Evolutionary conservation across 2,888 invertebrate species (phyloP).

Genomic region (Xanthostigma xanthostigma): DNA sequence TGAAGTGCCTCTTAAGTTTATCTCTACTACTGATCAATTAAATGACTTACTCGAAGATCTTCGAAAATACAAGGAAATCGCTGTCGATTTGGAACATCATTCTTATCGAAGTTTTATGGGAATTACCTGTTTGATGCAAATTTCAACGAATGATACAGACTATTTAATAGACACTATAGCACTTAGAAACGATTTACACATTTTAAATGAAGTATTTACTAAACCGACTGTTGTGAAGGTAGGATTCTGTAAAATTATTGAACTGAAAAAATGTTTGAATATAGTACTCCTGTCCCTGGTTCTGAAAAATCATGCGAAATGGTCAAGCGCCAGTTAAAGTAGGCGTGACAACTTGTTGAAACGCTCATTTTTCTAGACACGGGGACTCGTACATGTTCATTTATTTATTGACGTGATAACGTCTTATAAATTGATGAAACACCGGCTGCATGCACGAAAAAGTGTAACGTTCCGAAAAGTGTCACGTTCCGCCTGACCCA

Average conservation of each 20-base stretch:
- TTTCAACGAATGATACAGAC: conserved; percentile 68
- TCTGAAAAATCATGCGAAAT: too few species aligned
- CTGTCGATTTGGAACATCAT: conserved; percentile 89
- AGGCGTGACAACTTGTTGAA: too few species aligned
- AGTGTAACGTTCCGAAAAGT: too few species aligned
- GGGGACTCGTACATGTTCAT: too few species aligned
- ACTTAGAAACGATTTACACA: conserved; percentile 65
- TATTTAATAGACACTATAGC: conserved; percentile 80
- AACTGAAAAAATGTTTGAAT: neutral
- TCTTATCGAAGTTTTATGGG: conserved; percentile 85
- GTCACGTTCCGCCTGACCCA: too few species aligned
- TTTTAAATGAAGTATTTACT: conserved; percentile 80
- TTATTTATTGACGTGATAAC: too few species aligned
- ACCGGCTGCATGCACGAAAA: too few species aligned
- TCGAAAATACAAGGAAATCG: conserved; percentile 52
- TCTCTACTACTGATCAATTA: conserved; percentile 51
- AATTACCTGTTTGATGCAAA: conserved; percentile 89
- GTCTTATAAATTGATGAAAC: too few species aligned
- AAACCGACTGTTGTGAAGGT: conserved; percentile 83
- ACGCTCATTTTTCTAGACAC: too few species aligned
- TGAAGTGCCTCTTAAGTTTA: conserved; percentile 49
- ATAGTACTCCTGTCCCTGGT: too few species aligned
- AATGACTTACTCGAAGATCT: conserved; percentile 51
- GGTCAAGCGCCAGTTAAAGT: neutral
- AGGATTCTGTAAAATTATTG: conserved; percentile 11